A percentile compares a stretch with the other conserved stretches of the same genome.
These are phyloP conservation scores for Australoheros facetus DNA, from an alignment of 2,797 vertebrate species.

Conservation along the genomic window DNA sequence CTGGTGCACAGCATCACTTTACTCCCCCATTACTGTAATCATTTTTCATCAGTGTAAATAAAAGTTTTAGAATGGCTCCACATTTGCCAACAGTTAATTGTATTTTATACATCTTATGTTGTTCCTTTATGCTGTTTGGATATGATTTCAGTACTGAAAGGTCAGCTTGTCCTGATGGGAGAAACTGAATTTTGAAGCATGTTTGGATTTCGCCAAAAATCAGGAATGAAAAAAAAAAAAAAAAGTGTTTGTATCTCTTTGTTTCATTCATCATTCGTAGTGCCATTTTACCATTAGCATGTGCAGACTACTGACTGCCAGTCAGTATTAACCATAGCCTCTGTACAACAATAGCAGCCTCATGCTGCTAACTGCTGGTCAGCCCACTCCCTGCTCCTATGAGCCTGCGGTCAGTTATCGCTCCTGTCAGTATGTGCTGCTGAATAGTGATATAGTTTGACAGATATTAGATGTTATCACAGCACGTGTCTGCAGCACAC, in stretches of 20 bases:
- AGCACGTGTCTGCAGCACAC: background rate
- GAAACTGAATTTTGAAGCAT: background rate
- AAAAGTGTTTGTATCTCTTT: background rate
- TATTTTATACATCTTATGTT: background rate
- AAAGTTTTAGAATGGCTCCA: conserved; percentile 3
- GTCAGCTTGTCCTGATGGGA: background rate
- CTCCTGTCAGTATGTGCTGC: conserved; percentile 24
- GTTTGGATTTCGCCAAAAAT: background rate
- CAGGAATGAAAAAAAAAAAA: background rate
- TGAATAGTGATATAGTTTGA: conserved; percentile 13
- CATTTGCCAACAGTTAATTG: background rate
- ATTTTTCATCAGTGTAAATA: conserved; percentile 5
- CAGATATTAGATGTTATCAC: conserved; percentile 15
- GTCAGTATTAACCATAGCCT: conserved; percentile 32
- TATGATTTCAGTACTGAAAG: conserved; percentile 12
- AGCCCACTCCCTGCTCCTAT: conserved; percentile 9
- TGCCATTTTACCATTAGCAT: conserved; percentile 26
- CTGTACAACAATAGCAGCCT: conserved; percentile 16
- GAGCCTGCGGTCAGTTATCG: conserved; percentile 26
- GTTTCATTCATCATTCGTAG: background rate
- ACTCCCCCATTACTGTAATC: conserved; percentile 24
- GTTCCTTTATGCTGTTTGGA: background rate
- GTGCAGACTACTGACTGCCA: conserved; percentile 34
- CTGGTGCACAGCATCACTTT: conserved; percentile 12
- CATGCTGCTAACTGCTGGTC: conserved; percentile 17